A percentile compares a stretch with the other conserved stretches of the same genome.
phyloP scores from a whole-genome alignment of 2,888 invertebrate genomes.

The Glomeris marginata region DNA sequence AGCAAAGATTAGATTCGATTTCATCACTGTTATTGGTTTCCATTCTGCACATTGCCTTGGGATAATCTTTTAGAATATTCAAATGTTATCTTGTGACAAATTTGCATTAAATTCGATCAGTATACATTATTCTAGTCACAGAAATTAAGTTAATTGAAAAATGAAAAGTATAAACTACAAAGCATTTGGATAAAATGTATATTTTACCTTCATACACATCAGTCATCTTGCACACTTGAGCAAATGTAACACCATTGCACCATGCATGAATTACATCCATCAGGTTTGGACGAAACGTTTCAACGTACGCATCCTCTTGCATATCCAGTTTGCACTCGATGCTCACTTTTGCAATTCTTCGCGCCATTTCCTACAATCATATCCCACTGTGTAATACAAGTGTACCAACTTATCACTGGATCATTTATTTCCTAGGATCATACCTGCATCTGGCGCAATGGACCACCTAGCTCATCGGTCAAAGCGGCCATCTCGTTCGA shows the following conservation, averaged over 20 bases:
- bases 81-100: too few species aligned
- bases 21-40: too few species aligned
- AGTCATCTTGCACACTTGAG: slow-evolving; percentile 87
- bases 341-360: slow-evolving; percentile 77
- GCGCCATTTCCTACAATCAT: slow-evolving; percentile 62
- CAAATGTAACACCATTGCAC: slow-evolving; percentile 85
- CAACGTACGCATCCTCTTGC: slow-evolving; percentile 79
- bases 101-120: too few species aligned
- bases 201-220: slow-evolving; percentile 78
- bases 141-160: too few species aligned
- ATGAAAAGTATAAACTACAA: too few species aligned
- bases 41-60: too few species aligned
- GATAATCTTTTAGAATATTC: too few species aligned
- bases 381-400: neutral
- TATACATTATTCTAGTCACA: too few species aligned
- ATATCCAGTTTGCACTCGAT: slow-evolving; percentile 40
- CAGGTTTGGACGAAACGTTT: slow-evolving; percentile 79
- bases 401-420: neutral
- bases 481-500: slow-evolving; percentile 61
- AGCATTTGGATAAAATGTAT: neutral
- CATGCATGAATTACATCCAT: slow-evolving; percentile 96
- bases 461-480: slow-evolving; percentile 73
- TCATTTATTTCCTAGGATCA: neutral
- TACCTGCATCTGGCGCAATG: slow-evolving; percentile 77
- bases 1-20: too few species aligned